Base-by-base conservation (phyloP, 2,888 invertebrate genomes). In the Drepanosiphum platanoidis region DNA sequence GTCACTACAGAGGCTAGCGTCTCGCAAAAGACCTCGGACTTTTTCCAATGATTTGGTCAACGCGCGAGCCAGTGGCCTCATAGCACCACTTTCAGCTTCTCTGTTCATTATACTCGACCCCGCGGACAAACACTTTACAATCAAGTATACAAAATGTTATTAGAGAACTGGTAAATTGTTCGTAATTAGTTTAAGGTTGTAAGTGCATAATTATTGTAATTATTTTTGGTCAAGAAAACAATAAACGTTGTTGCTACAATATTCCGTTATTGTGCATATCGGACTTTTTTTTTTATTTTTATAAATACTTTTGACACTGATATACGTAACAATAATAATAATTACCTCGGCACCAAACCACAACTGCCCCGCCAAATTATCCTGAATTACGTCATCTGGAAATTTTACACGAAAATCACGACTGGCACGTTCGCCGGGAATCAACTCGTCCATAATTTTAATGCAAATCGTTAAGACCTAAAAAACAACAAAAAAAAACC, bases 271-370 rank as follows among this genome's bases (percentile, higher is more conserved):
- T 64, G 11, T 61, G 27, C n/a, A 22, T 27, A n/a, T n/a, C 52
- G 22, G 52, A 52, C 18, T 22, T 52, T 52, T 52, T 18, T 52
- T 52, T 18, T 22, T 52, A 52, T 52, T 52, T 18, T 46, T 46
- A 52, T 52, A n/a, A n/a, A n/a, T n/a, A n/a, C n/a, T n/a, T 15
- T 42, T 3, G 3, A 46, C 46, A 46, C 13, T 46, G 36, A 42
- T 64, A 46, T 71, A 39, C n/a, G 13, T 64, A 61, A n/a, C 4
- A 64, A 66, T 74, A 52, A 52, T 66, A 64, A 22, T 36, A 79
- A 88, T 88, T 89, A 95, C 96, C 94, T 99, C 99, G 86, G 99
- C 99, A 30, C 99, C 99, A 90, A 99, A 99, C 99, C 99, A 99
- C 71, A 99, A 92, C 91, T 99, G 99, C 0, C 99, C 99, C 64